Base-by-base conservation (phyloP, 2,113 vertebrate genomes). In the Eurypyga helias region DNA sequence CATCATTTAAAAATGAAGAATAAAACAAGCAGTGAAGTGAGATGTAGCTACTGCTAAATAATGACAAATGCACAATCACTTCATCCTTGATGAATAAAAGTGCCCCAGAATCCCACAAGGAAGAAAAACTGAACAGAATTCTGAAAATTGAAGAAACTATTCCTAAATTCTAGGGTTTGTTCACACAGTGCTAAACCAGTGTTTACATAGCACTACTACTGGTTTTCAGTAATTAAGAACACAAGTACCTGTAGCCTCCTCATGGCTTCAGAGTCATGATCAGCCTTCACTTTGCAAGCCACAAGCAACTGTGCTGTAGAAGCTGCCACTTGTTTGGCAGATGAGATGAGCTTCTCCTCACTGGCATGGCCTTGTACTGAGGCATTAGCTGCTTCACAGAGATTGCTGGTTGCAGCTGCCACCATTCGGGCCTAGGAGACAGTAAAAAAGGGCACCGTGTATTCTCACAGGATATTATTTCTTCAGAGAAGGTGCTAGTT, bases 321-420 rank as follows among this genome's bases (percentile, higher is more conserved):
- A 36, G 99, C 99, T 2, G 99, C 99, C 12, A 99, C 99, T 97
- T 99, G 99, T 96, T 99, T 99, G 93, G 99, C 99, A 1, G 99
- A 99, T 19, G 98, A 99, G 98, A 99, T 99, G 93, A 99, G 99
- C 93, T 99, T 99, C 98, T 99, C 99, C 91, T 99, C 99, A 4
- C 99, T 99, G 97, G 99, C 99, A 0, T 99, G 99, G 73, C 99
- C 99, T 97, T 99, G 99, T 20, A 99, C 99, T 0, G 99, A 99
- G 62, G 99, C 99, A 48, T 99, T 99, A 28, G 99, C 99, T 3
- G 99, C 98, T 97, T 99, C 99, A 54, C 99, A 99, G 93, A 99
- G 98, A 96, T 98, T 99, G 97, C 99, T 99, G 94, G 99, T 99
- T 19, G 99, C 99, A 29, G 99, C 99, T 24, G 99, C 99, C 82